Evolutionary conservation across 2,113 vertebrate genomes (phyloP).

Genomic region (Seriola rivoliana): DNA sequence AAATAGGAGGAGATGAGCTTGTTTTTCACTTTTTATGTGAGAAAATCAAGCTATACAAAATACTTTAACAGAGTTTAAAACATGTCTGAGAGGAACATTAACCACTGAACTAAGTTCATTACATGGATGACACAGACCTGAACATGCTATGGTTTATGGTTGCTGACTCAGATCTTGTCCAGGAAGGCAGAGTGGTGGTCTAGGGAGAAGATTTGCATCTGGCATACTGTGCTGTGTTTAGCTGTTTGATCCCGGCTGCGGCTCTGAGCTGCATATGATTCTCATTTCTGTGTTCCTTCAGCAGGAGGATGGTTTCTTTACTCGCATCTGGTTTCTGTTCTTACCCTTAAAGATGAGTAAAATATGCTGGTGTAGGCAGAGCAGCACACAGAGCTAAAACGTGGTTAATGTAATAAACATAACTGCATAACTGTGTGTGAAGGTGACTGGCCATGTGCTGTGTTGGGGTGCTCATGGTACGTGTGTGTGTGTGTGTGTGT

Average conservation of each 20-base stretch:
- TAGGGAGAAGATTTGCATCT: neutral
- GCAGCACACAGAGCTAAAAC: neutral
- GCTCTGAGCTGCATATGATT: neutral
- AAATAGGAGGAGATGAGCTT: too few relatives aligned
- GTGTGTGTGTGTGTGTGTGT: neutral
- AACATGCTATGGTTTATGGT: neutral
- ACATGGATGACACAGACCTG: neutral
- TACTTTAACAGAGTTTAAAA: too few relatives aligned
- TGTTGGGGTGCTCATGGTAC: neutral
- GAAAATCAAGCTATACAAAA: too few relatives aligned
- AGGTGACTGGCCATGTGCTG: neutral
- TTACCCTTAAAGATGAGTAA: neutral
- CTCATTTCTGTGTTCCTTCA: neutral
- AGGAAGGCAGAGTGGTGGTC: neutral
- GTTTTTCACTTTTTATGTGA: too few relatives aligned
- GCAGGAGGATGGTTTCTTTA: neutral
- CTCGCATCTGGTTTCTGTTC: constrained; percentile 1
- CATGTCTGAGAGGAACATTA: too few relatives aligned
- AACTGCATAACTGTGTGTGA: neutral
- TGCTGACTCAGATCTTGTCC: neutral
- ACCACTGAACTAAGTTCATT: neutral
- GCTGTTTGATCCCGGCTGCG: neutral
- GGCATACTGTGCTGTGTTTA: neutral
- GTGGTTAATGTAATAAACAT: neutral
- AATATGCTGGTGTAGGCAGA: neutral